phyloP scores from a whole-genome alignment of 1,140 invertebrate species.

The Aphelinus atriplicis region DNA sequence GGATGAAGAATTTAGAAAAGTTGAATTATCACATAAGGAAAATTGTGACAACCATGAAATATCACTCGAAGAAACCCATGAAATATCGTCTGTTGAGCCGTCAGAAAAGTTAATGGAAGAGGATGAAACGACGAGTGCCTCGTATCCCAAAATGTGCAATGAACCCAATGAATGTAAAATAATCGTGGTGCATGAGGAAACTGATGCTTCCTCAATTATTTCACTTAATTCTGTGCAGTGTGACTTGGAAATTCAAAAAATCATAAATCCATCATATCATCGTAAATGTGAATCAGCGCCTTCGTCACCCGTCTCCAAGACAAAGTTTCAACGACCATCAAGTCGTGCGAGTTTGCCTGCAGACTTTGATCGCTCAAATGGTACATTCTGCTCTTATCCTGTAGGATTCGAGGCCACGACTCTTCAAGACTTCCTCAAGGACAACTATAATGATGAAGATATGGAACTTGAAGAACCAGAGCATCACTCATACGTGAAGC shows the following conservation, averaged over 20 bases:
- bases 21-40: conserved; percentile 31
- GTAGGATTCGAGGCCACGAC: conserved; percentile 52
- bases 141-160: conserved; percentile 8
- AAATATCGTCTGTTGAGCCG: not conserved
- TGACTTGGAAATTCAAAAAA: conserved; percentile 31
- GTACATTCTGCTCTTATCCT: conserved; percentile 56
- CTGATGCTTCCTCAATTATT: conserved; percentile 21
- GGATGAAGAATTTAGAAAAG: conserved; percentile 51
- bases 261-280: conserved; percentile 43
- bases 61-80: conserved; percentile 20
- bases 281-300: conserved; percentile 60
- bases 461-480: conserved; percentile 55
- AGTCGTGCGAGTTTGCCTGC: conserved; percentile 50
- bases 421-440: conserved; percentile 56
- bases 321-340: conserved; percentile 47
- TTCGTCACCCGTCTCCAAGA: conserved; percentile 52
- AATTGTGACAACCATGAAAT: conserved; percentile 24
- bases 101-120: conserved; percentile 22
- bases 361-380: conserved; percentile 53
- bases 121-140: conserved; percentile 17
- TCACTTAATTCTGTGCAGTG: conserved; percentile 22
- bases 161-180: conserved; percentile 33
- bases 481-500: conserved; percentile 42
- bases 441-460: conserved; percentile 65
- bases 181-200: conserved; percentile 30